phyloP scores from a whole-genome alignment of 2,888 invertebrate species.

The Silvanus unidentatus region DNA sequence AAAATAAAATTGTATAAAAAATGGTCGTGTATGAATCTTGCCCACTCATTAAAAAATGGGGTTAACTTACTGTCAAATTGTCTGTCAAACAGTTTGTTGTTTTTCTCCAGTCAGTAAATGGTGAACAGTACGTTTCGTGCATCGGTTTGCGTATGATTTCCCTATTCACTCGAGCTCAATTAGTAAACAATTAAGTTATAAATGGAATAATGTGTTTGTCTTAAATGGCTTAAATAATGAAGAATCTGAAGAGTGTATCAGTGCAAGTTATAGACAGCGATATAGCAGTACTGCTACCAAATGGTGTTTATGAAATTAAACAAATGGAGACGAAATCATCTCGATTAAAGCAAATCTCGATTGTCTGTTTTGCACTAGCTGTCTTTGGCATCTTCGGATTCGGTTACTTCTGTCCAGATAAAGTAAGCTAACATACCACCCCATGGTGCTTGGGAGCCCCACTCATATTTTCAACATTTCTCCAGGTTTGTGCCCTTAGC shows the following conservation, averaged over 20 bases:
- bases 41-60: no score
- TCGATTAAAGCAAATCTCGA: constrained; percentile 71
- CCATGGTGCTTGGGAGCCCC: neutral
- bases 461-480: no score
- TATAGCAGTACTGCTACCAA: constrained; percentile 70
- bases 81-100: no score
- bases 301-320: constrained; percentile 74
- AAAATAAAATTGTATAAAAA: neutral
- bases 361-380: constrained; percentile 75
- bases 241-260: constrained; percentile 58
- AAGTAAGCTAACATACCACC: constrained; percentile 58
- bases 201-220: constrained; percentile 1
- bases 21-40: no score
- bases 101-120: no score
- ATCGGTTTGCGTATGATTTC: no score
- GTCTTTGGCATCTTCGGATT: constrained; percentile 83
- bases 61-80: no score
- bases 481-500: constrained; percentile 64
- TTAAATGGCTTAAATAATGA: constrained; percentile 39
- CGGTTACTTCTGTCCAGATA: constrained; percentile 85
- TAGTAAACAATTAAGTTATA: neutral
- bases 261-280: constrained; percentile 77
- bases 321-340: constrained; percentile 79
- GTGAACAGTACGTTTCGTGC: no score
- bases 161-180: neutral